A percentile compares a stretch with the other conserved stretches of the same genome.
These are phyloP conservation scores for Bombyx mandarina DNA, from an alignment of 1,140 invertebrate species.

Conservation along the genomic window DNA sequence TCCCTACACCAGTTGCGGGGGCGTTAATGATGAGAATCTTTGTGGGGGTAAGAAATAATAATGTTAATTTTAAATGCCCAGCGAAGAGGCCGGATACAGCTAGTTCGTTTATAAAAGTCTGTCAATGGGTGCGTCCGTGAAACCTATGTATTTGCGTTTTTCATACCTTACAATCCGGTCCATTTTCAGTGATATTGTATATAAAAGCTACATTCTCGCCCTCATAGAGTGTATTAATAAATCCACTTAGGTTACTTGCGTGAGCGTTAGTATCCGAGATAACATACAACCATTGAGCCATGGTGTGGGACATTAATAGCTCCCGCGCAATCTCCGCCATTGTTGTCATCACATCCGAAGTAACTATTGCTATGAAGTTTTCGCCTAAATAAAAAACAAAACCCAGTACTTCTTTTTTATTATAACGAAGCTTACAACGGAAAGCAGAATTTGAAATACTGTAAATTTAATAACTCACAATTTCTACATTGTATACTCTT, in stretches of 20 bases:
- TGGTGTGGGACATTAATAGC: constrained; percentile 76
- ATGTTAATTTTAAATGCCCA: too few species aligned
- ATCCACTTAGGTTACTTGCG: constrained; percentile 64
- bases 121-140: too few species aligned
- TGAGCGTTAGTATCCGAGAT: constrained; percentile 73
- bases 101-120: too few species aligned
- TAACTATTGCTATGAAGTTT: constrained; percentile 69
- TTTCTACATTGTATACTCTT: too few species aligned
- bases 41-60: too few species aligned
- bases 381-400: constrained; percentile 38
- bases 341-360: constrained; percentile 62
- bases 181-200: constrained; percentile 76
- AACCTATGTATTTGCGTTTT: too few species aligned
- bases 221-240: constrained; percentile 76
- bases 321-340: constrained; percentile 79
- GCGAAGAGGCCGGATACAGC: too few species aligned
- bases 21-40: too few species aligned
- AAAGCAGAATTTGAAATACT: too few species aligned
- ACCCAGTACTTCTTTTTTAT: background rate
- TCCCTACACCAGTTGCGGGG: too few species aligned
- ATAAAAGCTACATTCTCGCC: constrained; percentile 88
- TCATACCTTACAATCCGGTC: constrained; percentile 69
- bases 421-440: too few species aligned
- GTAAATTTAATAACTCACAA: too few species aligned
- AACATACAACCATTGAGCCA: constrained; percentile 85